These are phyloP conservation scores for Montipora efflorescens DNA, from an alignment of 64 coral and sea anemone species.

Conservation along the genomic window DNA sequence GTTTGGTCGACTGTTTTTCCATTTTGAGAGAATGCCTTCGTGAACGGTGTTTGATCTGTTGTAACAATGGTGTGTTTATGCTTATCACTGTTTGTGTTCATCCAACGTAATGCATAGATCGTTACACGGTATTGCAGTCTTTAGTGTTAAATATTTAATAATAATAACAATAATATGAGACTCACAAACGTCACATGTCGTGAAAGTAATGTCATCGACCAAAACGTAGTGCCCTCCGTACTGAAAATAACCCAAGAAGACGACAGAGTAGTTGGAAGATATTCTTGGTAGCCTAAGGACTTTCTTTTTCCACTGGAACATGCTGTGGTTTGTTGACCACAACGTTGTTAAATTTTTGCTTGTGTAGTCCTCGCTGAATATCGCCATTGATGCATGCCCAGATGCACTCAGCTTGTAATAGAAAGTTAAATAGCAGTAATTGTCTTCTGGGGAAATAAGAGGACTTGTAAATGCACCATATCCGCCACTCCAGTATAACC, in stretches of 20 bases:
- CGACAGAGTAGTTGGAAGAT: conserved; percentile 1
- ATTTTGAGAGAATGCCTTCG: no score
- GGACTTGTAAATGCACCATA: conserved; percentile 23
- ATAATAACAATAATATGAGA: background rate
- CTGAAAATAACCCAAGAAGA: background rate
- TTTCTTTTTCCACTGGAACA: conserved; percentile 2
- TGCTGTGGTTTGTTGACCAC: background rate
- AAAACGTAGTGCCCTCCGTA: background rate
- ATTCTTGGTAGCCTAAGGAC: background rate
- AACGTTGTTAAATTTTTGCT: background rate
- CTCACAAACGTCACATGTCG: background rate
- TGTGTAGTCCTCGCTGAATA: background rate
- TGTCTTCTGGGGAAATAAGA: background rate
- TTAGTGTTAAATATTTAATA: background rate
- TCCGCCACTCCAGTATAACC: no score
- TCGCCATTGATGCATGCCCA: background rate
- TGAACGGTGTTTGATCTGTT: no score
- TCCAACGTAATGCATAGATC: no score
- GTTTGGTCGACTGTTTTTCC: no score
- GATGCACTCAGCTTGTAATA: background rate
- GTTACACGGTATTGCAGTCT: no score
- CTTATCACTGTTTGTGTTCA: no score
- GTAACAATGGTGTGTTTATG: no score
- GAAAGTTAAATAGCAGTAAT: conserved; percentile 24
- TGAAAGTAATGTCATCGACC: conserved; percentile 1